Base-by-base conservation (phyloP, 2,888 invertebrate genomes). In the Galerucella nymphaeae region DNA sequence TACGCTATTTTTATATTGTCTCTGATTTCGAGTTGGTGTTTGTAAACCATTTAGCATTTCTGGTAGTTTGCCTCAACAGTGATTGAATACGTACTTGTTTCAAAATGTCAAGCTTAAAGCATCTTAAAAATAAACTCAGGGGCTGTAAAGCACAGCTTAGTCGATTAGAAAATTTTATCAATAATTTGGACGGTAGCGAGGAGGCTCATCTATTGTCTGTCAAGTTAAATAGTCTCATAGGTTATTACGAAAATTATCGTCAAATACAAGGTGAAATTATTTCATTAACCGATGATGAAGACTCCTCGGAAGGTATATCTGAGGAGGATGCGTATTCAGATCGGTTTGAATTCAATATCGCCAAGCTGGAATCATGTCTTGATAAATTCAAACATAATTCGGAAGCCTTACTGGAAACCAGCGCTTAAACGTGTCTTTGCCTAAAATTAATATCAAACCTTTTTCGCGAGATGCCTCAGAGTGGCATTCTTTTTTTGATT, bases 211-310 rank as follows among this genome's bases (percentile, higher is more conserved):
- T 53, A 53, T 53, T 53, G 14, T 16, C n/a, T 13, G 53, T 53
- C 5, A 53, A 53, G 53, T 53, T 53, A 9, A 53, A 53, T 53
- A 53, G 53, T 53, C 53, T 53, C 16, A 53, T 53, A 53, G 53
- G 53, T 53, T 53, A 53, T 53, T 53, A 53, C 53, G 53, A 53
- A 53, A 53, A n/a, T n/a, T 53, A 53, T 53, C 53, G 53, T 13
- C 42, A n/a, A 53, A 53, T 53, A 53, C 13, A 53, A 53, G 4
- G 53, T n/a, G 9, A n/a, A 53, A 53, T 53, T 53, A 53, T 53
- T 53, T 53, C 53, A 53, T 53, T 53, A 53, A 53, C 16, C 16
- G 53, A 53, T n/a, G 16, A 53, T 16, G 53, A 53, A 53, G 53
- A 11, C 53, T 53, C 13, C 14, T 53, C n/a, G n/a, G n/a, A n/a